A percentile compares a stretch with the other conserved stretches of the same genome.
Evolutionary conservation across 2,113 vertebrate genomes (phyloP).

Genomic region (Apteryx owenii): DNA sequence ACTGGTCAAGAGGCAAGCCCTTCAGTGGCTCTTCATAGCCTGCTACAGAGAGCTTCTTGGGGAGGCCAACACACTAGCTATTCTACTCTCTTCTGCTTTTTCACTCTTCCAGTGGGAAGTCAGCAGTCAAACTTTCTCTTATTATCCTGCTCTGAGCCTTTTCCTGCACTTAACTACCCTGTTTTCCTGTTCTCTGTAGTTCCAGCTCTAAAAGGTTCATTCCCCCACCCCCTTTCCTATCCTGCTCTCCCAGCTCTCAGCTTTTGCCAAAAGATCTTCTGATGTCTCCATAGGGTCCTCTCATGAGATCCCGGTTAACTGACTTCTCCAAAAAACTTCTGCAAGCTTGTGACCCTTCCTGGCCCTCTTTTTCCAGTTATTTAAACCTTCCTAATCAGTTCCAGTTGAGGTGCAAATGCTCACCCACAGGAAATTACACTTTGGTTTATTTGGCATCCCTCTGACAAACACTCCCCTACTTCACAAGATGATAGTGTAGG

Average conservation of each 20-base stretch:
- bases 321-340: background rate
- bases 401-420: constrained; percentile 62
- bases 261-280: background rate
- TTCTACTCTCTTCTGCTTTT: background rate
- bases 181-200: background rate
- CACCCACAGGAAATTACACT: constrained; percentile 59
- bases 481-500: background rate
- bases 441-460: constrained; percentile 53
- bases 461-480: constrained; percentile 15
- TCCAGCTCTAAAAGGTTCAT: background rate
- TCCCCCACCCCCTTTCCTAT: background rate
- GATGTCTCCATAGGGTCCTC: background rate
- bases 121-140: background rate
- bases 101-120: background rate
- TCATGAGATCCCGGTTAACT: background rate
- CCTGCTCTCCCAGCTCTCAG: background rate
- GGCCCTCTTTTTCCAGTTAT: constrained; percentile 22
- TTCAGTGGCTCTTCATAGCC: background rate
- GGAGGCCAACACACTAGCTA: background rate
- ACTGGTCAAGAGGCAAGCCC: background rate
- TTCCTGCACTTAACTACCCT: background rate
- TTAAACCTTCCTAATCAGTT: constrained; percentile 56
- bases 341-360: background rate
- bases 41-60: background rate
- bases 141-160: background rate